Evolutionary conservation across 2,113 vertebrate species (phyloP).

Genomic region (Aviceda subcristata): DNA sequence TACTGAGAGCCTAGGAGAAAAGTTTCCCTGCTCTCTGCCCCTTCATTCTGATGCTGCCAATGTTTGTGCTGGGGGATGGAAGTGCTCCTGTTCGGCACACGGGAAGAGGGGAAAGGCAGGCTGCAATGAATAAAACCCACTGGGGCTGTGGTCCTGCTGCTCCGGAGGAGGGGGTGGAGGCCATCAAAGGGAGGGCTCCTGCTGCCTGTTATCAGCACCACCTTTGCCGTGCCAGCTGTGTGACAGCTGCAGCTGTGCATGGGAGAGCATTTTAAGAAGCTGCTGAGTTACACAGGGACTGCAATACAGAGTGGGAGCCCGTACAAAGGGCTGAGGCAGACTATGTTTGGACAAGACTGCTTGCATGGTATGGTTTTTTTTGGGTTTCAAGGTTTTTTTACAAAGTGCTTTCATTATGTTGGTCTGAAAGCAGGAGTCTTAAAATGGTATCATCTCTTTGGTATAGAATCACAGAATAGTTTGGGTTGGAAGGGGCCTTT

Average conservation of each 20-base stretch:
- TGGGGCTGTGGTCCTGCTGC: background rate
- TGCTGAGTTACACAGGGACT: background rate
- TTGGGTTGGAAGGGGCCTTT: background rate
- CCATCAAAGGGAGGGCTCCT: background rate
- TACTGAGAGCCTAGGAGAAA: background rate
- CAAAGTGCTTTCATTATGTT: background rate
- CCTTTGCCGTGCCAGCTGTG: background rate
- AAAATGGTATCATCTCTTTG: background rate
- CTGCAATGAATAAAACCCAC: background rate
- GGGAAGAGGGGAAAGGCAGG: background rate
- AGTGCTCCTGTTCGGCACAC: accelerated
- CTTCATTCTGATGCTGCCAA: background rate
- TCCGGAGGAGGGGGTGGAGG: background rate
- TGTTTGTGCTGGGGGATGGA: background rate
- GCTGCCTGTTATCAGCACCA: background rate
- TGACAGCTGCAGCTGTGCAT: background rate
- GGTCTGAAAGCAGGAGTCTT: background rate
- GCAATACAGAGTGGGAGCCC: background rate
- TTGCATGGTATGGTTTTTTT: background rate
- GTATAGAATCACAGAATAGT: background rate
- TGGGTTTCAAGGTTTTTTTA: background rate
- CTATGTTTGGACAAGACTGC: background rate
- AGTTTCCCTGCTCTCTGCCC: background rate
- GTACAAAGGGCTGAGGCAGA: background rate
- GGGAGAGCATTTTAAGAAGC: background rate